Percentiles rank a stretch among this genome's conserved stretches.
These are phyloP conservation scores for Baronia brevicornis DNA, from an alignment of 2,888 invertebrate species.

Conservation along the genomic window DNA sequence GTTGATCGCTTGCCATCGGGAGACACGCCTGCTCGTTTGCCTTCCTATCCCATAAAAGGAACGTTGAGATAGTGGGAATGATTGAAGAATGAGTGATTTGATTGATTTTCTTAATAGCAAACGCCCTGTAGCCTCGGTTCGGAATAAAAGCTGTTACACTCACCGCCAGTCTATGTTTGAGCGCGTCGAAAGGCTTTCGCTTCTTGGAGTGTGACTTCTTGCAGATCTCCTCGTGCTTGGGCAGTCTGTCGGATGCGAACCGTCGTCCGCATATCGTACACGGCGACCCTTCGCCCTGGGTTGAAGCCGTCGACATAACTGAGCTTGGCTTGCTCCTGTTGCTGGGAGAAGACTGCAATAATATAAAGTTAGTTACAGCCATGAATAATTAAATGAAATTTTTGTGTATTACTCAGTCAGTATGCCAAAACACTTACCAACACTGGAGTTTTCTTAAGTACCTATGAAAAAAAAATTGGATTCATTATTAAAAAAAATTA, in stretches of 20 bases:
- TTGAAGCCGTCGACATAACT: conserved; percentile 12
- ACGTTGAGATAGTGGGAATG: too few species aligned
- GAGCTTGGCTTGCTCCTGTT: conserved; percentile 17
- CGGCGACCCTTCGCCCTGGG: conserved; percentile 32
- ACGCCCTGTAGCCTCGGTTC: too few species aligned
- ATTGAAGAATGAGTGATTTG: too few species aligned
- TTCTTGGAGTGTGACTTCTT: conserved; percentile 85
- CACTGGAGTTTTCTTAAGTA: conserved; percentile 9
- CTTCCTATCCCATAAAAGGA: too few species aligned
- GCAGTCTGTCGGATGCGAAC: conserved; percentile 87
- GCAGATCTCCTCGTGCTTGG: conserved; percentile 91
- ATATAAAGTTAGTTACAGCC: not conserved
- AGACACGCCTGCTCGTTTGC: too few species aligned
- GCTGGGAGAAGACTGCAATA: conserved; percentile 20
- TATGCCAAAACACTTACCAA: conserved; percentile 11
- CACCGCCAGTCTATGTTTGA: conserved; percentile 87
- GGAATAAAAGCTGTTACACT: too few species aligned
- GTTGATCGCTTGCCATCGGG: too few species aligned
- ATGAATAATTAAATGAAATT: conserved; percentile 3
- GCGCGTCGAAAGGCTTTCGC: conserved; percentile 92
- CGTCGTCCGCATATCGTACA: conserved; percentile 87
- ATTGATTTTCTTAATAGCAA: too few species aligned
- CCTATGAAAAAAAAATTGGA: conserved; percentile 8
- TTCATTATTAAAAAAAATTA: not conserved
- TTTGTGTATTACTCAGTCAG: too few species aligned